Evolutionary conservation across 2,888 invertebrate species (phyloP), one percentile per base, ranked within the genome.

Genomic region (Eristalis intricaria): DNA sequence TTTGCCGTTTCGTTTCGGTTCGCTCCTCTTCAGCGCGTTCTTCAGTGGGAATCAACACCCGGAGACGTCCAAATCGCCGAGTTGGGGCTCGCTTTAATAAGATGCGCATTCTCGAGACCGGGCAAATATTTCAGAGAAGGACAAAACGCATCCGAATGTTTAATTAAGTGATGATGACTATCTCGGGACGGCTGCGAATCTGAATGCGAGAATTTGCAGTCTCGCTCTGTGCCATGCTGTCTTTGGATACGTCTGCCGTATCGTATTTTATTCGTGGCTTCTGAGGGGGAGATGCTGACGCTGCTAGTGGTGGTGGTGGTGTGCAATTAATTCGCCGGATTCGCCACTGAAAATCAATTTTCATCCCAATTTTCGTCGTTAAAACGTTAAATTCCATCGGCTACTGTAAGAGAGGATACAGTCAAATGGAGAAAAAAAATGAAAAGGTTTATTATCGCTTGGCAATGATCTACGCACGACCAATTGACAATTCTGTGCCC

Each of bases 111-210:
- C 87, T 43, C 79, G 63, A 65, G 58, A 71, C 56, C 69, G 38
- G 38, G 68, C 69, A 56, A 40, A 63, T 68, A 63, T 22, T 63
- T 35, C n/a, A 64, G 22, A 23, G 60, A 68, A 68, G 22, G 56
- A 56, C 40, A 73, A 66, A 80, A 73, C 73, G 73, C 84, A 84
- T 84, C 75, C 87, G 73, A 87, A 87, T 87, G 87, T 87, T 87
- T 87, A 87, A 87, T 87, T 87, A 87, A 87, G 87, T 87, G 87
- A 87, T 84, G 87, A 87, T 87, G 80, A 84, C 87, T 87, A 87
- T 87, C 87, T 87, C 26, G 68, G 63, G 60, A 35, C 61, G 76
- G 32, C 78, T 86, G 82, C 78, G 82, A 86, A 82, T 86, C 69
- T 63, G 82, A 79, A 83, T 76, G 63, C 76, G 64, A 61, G 68